Conservation (phyloP, 2,797 vertebrate genomes). For the Aeoliscus strigatus region DNA sequence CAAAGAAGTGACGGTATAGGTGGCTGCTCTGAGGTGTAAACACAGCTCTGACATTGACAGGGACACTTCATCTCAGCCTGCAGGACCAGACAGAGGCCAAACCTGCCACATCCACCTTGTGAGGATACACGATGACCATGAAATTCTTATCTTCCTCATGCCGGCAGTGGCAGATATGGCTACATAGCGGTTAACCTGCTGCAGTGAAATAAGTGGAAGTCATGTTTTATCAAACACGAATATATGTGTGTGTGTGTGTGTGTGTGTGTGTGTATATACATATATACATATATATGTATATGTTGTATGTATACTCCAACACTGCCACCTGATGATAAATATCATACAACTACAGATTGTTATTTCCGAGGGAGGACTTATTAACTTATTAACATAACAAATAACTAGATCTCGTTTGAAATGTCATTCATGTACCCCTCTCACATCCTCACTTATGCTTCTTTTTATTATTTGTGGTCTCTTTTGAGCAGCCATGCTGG, state of each 20-base stretch:
- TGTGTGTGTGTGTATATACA: too few relatives aligned
- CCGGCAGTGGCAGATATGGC: slow-evolving; percentile 35
- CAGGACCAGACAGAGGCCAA: slow-evolving; percentile 30
- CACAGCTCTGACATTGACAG: slow-evolving; percentile 62
- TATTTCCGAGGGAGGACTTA: slow-evolving; percentile 54
- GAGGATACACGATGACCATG: slow-evolving; percentile 50
- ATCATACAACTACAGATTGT: slow-evolving; percentile 52
- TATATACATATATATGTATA: too few relatives aligned
- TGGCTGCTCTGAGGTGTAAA: slow-evolving; percentile 59
- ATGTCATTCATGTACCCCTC: slow-evolving; percentile 29
- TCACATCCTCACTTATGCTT: slow-evolving; percentile 40
- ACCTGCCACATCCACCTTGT: slow-evolving; percentile 28
- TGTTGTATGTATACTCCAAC: too few relatives aligned
- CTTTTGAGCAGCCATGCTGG: slow-evolving; percentile 50
- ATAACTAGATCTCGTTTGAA: slow-evolving; percentile 58
- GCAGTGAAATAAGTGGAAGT: slow-evolving; percentile 32
- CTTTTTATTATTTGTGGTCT: slow-evolving; percentile 55
- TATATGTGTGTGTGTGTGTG: too few relatives aligned
- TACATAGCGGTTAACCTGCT: slow-evolving; percentile 16
- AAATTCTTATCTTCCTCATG: slow-evolving; percentile 55
- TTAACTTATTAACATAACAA: slow-evolving; percentile 50
- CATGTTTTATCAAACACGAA: too few relatives aligned
- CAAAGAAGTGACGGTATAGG: slow-evolving; percentile 49
- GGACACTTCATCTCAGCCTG: slow-evolving; percentile 46
- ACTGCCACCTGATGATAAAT: too few relatives aligned